A percentile compares a stretch with the other conserved stretches of the same genome.
These are phyloP conservation scores for Halocynthia aurantium DNA, from an alignment of 23 tunicate genomes.

Conservation along the genomic window DNA sequence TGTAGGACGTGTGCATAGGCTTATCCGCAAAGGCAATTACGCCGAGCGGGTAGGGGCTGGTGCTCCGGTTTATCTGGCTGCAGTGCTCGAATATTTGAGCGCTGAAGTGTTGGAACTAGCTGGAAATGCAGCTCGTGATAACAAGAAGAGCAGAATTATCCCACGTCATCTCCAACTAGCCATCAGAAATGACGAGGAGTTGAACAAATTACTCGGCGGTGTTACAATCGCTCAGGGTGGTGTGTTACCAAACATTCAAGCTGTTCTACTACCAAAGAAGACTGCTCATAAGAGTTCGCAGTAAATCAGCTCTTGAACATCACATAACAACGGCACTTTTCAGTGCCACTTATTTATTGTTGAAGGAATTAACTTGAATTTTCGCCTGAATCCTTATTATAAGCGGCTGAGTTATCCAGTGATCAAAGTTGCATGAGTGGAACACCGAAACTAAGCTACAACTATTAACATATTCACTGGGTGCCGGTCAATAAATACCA, in stretches of 20 bases:
- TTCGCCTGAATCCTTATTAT: no score
- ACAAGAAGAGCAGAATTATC: conserved; percentile 8
- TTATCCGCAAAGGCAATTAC: conserved; percentile 60
- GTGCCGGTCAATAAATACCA: no score
- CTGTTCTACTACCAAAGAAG: conserved; percentile 49
- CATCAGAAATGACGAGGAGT: conserved; percentile 14
- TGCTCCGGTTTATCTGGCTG: conserved; percentile 14
- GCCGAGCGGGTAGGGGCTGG: conserved; percentile 44
- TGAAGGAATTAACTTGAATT: no score
- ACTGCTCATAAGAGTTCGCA: conserved; percentile 4
- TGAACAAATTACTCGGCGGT: conserved; percentile 55
- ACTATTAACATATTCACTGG: no score
- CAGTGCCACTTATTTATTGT: no score
- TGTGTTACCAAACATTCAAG: conserved; percentile 52
- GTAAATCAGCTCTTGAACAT: no score
- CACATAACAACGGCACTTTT: no score
- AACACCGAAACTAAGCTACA: no score
- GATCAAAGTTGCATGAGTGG: no score
- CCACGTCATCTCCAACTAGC: conserved; percentile 19
- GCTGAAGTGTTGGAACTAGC: conserved; percentile 13
- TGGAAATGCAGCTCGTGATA: conserved; percentile 19
- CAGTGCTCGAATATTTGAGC: conserved; percentile 12
- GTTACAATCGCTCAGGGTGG: conserved; percentile 83
- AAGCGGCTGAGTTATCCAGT: no score
- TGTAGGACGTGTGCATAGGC: conserved; percentile 64